Percentiles rank a stretch among this genome's conserved stretches.
These are phyloP conservation scores for Alitta virens DNA, from an alignment of 2,888 invertebrate genomes.

Conservation along the genomic window DNA sequence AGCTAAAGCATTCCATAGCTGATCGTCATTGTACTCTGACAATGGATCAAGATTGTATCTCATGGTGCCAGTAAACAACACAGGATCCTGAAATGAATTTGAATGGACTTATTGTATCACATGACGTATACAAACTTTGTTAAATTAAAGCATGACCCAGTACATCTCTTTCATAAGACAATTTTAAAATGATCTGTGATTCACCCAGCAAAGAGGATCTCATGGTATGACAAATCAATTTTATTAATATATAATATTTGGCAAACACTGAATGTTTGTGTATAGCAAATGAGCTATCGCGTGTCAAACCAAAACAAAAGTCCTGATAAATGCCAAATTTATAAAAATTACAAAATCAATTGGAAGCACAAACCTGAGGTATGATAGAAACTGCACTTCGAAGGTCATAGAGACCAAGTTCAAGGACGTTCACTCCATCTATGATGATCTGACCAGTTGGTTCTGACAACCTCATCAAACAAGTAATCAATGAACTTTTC, in stretches of 20 bases:
- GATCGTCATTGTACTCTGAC: conserved; percentile 41
- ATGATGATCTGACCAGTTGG: background rate
- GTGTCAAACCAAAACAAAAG: too few species aligned
- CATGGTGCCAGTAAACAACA: background rate
- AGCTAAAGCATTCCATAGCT: conserved; percentile 52
- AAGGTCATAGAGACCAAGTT: background rate
- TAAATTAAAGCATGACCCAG: too few species aligned
- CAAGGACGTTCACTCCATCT: background rate
- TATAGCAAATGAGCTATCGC: too few species aligned
- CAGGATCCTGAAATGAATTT: conserved; percentile 3
- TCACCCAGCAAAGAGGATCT: too few species aligned
- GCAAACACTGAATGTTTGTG: too few species aligned
- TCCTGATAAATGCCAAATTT: background rate
- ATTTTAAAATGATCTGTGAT: background rate
- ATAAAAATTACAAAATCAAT: too few species aligned
- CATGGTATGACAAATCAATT: too few species aligned
- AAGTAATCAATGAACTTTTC: background rate
- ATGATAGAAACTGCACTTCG: background rate
- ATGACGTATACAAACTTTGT: too few species aligned
- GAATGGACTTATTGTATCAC: too few species aligned
- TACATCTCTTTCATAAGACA: too few species aligned
- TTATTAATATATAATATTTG: too few species aligned
- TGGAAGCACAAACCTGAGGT: background rate
- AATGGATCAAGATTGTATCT: conserved; percentile 57
- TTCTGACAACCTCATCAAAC: background rate